Conservation (phyloP, 2,797 vertebrate genomes). For the Tauraco hartlaubi region DNA sequence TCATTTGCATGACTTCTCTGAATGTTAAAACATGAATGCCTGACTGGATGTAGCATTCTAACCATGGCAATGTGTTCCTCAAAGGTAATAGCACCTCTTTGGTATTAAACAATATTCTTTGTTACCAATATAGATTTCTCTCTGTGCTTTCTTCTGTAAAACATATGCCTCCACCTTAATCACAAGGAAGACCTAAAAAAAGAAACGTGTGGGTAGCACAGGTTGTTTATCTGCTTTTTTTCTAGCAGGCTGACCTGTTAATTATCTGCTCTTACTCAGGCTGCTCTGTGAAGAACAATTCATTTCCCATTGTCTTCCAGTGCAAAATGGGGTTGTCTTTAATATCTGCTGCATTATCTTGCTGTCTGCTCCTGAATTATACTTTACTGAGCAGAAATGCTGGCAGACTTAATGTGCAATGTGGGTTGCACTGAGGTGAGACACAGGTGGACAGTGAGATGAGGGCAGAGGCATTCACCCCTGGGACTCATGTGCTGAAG, state of each 20-base stretch:
- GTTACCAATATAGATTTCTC: neutral
- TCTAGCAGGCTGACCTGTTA: neutral
- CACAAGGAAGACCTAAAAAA: neutral
- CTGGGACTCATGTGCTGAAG: neutral
- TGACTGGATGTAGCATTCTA: neutral
- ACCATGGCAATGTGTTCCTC: neutral
- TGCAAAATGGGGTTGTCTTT: neutral
- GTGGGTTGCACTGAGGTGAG: neutral
- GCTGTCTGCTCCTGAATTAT: neutral
- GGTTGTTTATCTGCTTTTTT: neutral
- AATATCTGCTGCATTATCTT: neutral
- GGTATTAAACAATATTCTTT: neutral
- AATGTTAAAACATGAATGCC: neutral
- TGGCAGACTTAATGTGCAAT: neutral
- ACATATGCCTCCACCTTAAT: neutral
- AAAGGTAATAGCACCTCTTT: neutral
- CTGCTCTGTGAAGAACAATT: neutral
- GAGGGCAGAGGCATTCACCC: neutral
- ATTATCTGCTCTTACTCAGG: neutral
- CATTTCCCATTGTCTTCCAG: neutral
- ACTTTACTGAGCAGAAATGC: neutral
- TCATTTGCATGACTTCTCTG: neutral
- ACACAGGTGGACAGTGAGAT: rapidly evolving
- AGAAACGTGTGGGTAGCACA: neutral
- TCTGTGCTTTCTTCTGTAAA: neutral